A percentile compares a stretch with the other conserved stretches of the same genome.
Conservation (phyloP, 92 coral and sea anemone species). For the Paramuricea clavata region DNA sequence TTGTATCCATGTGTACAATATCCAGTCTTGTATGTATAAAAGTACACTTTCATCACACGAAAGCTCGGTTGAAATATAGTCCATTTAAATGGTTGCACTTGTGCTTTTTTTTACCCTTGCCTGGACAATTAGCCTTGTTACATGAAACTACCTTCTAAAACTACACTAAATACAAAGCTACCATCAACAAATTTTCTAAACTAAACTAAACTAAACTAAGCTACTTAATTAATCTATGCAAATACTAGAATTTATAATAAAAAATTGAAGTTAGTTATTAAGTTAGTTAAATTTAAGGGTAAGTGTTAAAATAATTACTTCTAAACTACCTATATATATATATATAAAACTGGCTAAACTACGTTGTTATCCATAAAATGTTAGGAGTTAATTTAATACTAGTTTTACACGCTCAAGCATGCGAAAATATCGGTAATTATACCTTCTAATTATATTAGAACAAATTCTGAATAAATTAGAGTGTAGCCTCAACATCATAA, state of each 20-base stretch:
- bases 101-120: neutral
- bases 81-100: neutral
- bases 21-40: neutral
- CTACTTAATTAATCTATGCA: neutral
- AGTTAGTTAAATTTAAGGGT: neutral
- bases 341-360: neutral
- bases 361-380: neutral
- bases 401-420: neutral
- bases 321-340: neutral
- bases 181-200: neutral
- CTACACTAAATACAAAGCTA: neutral
- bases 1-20: neutral
- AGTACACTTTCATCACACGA: neutral
- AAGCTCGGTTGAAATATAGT: neutral
- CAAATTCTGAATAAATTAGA: neutral
- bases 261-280: neutral
- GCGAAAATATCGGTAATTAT: too few relatives aligned
- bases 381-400: neutral
- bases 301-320: neutral
- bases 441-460: too few relatives aligned
- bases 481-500: too few relatives aligned
- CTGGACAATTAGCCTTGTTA: neutral
- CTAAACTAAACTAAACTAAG: constrained; percentile 1
- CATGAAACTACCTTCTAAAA: neutral
- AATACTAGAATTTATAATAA: neutral